Evolutionary conservation across 2,797 vertebrate species (phyloP).

Genomic region (Euthynnus affinis): DNA sequence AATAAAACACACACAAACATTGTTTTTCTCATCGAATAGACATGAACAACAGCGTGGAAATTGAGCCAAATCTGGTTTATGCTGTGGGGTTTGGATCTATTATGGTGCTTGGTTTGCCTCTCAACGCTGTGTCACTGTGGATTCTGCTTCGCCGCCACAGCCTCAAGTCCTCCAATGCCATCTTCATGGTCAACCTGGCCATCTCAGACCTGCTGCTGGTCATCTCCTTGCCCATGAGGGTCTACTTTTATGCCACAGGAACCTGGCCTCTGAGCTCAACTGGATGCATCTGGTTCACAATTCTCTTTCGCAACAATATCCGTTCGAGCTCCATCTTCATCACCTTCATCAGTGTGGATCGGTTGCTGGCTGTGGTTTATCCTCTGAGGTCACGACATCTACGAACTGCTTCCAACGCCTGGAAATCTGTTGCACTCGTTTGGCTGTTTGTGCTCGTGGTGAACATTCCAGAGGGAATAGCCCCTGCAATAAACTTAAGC

Average conservation of each 20-base stretch:
- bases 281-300: constrained; percentile 50
- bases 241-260: constrained; percentile 67
- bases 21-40: background rate
- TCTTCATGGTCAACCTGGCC: constrained; percentile 73
- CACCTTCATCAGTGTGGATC: constrained; percentile 80
- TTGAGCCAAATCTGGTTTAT: background rate
- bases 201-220: constrained; percentile 68
- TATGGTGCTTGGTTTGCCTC: constrained; percentile 41
- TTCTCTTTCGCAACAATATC: constrained; percentile 78
- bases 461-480: constrained; percentile 45
- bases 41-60: background rate
- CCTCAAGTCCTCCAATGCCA: constrained; percentile 38
- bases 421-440: constrained; percentile 43
- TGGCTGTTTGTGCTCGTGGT: constrained; percentile 64
- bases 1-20: background rate
- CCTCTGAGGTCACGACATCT: constrained; percentile 73
- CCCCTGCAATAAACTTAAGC: accelerated
- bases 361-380: constrained; percentile 81
- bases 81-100: constrained; percentile 53
- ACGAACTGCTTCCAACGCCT: constrained; percentile 57
- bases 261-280: constrained; percentile 33
- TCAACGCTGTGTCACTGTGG: constrained; percentile 51
- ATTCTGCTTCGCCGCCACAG: constrained; percentile 36
- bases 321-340: constrained; percentile 80
- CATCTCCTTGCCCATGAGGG: constrained; percentile 63